Conservation (phyloP, 2,797 vertebrate species). For the Enteromius viviparus region DNA sequence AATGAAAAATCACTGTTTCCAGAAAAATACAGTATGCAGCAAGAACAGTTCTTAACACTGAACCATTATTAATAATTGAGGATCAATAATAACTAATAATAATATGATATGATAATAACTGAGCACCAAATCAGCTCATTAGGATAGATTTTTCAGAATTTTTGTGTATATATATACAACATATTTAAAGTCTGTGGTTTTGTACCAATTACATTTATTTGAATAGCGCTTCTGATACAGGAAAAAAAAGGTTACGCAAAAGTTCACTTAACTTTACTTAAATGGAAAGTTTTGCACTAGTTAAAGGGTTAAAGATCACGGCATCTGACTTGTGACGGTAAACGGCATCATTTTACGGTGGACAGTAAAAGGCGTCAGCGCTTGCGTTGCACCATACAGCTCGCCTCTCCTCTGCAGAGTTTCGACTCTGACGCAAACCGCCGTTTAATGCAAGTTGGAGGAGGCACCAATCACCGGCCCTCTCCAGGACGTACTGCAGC, state of each 20-base stretch:
- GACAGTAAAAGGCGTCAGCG: conserved; percentile 56
- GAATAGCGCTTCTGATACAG: not conserved
- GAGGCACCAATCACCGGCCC: conserved; percentile 67
- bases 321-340: conserved; percentile 17
- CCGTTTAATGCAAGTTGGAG: conserved; percentile 66
- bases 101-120: not conserved
- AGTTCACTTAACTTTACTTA: conserved; percentile 10
- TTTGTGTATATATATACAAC: not conserved
- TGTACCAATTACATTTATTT: not conserved
- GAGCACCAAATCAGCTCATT: not conserved
- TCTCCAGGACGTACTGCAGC: conserved; percentile 52
- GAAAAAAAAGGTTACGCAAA: not conserved
- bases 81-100: not conserved
- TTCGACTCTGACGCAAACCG: conserved; percentile 59
- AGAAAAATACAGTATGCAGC: not conserved
- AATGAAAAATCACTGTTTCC: not conserved
- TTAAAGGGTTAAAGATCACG: conserved; percentile 44
- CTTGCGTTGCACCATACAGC: conserved; percentile 61
- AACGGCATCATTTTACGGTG: conserved; percentile 35
- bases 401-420: conserved; percentile 53
- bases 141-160: not conserved
- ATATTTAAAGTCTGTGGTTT: too few species aligned
- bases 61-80: not conserved
- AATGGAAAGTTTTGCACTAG: not conserved
- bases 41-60: not conserved